Evolutionary conservation across 2,113 vertebrate genomes (phyloP).

Genomic region (Phaethornis superciliosus): DNA sequence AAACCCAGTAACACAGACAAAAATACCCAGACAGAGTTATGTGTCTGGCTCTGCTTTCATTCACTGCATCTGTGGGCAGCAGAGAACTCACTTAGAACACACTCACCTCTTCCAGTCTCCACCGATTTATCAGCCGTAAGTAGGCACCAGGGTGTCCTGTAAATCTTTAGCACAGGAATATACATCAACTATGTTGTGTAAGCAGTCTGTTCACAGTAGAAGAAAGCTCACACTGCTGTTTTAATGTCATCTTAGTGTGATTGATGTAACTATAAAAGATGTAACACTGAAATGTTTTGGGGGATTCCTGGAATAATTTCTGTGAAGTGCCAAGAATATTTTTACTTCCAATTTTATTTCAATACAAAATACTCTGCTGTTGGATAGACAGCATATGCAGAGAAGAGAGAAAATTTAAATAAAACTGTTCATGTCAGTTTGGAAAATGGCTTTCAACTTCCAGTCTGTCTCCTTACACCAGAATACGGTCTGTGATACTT

Average conservation of each 20-base stretch:
- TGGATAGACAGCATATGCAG: background rate
- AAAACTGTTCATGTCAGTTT: background rate
- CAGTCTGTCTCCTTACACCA: background rate
- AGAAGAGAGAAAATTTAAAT: background rate
- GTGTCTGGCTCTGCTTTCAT: background rate
- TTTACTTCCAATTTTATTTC: background rate
- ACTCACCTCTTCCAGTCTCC: conserved; percentile 94
- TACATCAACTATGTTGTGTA: background rate
- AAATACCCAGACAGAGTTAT: background rate
- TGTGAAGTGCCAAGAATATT: background rate
- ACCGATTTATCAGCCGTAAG: conserved; percentile 91
- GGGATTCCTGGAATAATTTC: background rate
- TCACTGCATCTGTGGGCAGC: background rate
- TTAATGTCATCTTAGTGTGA: background rate
- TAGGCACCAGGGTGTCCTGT: conserved; percentile 94
- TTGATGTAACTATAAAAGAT: background rate
- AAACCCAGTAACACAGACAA: background rate
- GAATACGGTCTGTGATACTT: background rate
- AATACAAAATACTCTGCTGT: background rate
- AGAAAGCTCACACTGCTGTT: background rate
- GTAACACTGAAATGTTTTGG: background rate
- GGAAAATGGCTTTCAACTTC: background rate
- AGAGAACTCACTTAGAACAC: background rate
- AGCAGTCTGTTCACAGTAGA: background rate
- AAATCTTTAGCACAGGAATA: conserved; percentile 82